Percentiles rank a stretch among this genome's conserved stretches.
Evolutionary conservation across 2,888 invertebrate genomes (phyloP).

Genomic region (Leucophora obtusa): DNA sequence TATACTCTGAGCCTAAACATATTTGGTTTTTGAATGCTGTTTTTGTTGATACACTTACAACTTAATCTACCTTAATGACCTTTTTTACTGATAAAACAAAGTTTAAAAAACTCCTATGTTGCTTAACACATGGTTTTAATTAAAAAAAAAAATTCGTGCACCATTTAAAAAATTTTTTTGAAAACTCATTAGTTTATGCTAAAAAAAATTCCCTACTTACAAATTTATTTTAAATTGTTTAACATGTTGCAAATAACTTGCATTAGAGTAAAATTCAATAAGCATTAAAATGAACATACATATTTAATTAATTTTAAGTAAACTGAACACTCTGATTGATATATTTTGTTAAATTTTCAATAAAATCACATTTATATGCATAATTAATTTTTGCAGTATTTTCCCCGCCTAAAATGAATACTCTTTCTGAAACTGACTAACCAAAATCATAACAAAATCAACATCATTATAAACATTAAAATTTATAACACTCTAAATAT

Average conservation of each 20-base stretch:
- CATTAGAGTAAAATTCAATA: background rate
- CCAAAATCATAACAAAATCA: background rate
- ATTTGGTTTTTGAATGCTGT: too few species aligned
- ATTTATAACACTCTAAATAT: background rate
- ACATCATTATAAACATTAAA: background rate
- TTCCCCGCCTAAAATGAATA: background rate
- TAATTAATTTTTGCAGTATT: slow-evolving; percentile 29
- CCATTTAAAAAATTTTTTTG: too few species aligned
- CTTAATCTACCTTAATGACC: too few species aligned
- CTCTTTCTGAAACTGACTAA: slow-evolving; percentile 6
- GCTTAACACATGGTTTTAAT: too few species aligned
- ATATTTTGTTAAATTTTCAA: slow-evolving; percentile 29
- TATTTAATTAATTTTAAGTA: slow-evolving; percentile 47
- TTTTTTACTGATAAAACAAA: too few species aligned
- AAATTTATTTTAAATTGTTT: background rate
- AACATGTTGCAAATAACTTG: background rate
- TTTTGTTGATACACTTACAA: too few species aligned
- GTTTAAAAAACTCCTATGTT: too few species aligned
- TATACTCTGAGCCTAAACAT: too few species aligned
- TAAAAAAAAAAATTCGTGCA: too few species aligned
- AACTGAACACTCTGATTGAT: background rate
- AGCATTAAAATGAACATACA: slow-evolving; percentile 27
- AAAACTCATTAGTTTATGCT: background rate
- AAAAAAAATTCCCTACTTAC: background rate
- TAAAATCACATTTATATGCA: slow-evolving; percentile 38